Percentiles rank a stretch among this genome's conserved stretches.
Conservation (phyloP, 2,888 invertebrate genomes). For the Melanargia galathea region DNA sequence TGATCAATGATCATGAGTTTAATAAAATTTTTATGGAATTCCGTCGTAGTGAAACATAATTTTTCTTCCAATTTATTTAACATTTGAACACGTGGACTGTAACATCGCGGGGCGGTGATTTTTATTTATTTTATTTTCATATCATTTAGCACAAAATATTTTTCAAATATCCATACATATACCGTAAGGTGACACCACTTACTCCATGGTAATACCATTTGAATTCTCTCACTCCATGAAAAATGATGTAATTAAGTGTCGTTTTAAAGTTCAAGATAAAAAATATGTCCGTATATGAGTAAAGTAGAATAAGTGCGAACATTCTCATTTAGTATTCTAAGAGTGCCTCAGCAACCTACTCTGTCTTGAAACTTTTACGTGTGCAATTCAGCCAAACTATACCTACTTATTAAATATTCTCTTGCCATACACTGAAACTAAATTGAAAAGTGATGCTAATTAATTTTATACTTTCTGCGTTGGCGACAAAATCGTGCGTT, state of each 20-base stretch:
- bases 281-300: conserved; percentile 18
- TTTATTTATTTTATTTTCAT: too few relatives aligned
- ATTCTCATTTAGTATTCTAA: conserved; percentile 52
- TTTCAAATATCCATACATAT: too few relatives aligned
- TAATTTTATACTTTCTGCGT: background rate
- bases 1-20: too few relatives aligned
- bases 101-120: too few relatives aligned
- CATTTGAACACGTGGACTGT: too few relatives aligned
- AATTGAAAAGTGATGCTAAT: conserved; percentile 28
- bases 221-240: background rate
- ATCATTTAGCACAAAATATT: too few relatives aligned
- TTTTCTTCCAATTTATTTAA: too few relatives aligned
- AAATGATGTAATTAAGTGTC: background rate
- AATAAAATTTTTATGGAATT: too few relatives aligned
- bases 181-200: too few relatives aligned
- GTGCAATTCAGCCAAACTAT: conserved; percentile 47
- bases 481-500: background rate
- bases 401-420: conserved; percentile 45
- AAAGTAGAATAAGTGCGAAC: conserved; percentile 35
- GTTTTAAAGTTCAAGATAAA: conserved; percentile 16
- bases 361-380: conserved; percentile 56
- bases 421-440: conserved; percentile 43
- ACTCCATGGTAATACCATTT: too few relatives aligned
- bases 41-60: too few relatives aligned
- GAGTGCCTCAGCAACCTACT: conserved; percentile 51